Evolutionary conservation across 2,888 invertebrate species (phyloP).

Genomic region (Drosophila koepferae): DNA sequence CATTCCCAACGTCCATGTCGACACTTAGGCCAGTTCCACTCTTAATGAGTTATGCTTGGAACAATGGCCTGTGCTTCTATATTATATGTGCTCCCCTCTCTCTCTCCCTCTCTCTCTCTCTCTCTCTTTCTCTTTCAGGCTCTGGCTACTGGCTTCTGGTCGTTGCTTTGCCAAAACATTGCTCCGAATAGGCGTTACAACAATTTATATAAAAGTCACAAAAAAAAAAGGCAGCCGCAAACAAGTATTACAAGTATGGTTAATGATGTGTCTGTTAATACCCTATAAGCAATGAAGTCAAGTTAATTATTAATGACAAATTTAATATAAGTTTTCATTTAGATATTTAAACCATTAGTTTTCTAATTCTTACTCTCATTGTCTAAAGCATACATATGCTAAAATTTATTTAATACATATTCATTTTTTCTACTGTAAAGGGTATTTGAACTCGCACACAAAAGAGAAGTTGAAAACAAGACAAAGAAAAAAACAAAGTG

Average conservation of each 20-base stretch:
- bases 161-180: constrained; percentile 62
- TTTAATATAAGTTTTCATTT: not conserved
- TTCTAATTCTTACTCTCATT: not conserved
- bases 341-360: not conserved
- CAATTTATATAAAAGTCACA: constrained; percentile 73
- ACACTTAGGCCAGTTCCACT: constrained; percentile 56
- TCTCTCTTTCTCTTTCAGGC: not conserved
- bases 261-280: constrained; percentile 8
- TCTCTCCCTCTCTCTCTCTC: not conserved
- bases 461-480: not conserved
- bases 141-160: not conserved
- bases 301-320: not conserved
- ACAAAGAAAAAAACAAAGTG: constrained; percentile 47
- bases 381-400: too few relatives aligned
- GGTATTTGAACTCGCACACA: constrained; percentile 29
- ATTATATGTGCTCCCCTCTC: constrained; percentile 43
- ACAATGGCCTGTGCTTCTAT: constrained; percentile 62
- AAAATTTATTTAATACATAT: not conserved
- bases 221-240: constrained; percentile 40
- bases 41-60: constrained; percentile 80
- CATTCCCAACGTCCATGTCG: constrained; percentile 49
- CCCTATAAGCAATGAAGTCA: not conserved
- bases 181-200: constrained; percentile 75
- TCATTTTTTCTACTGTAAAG: not conserved
- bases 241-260: constrained; percentile 4